Percentiles rank a stretch among this genome's conserved stretches.
phyloP scores from a whole-genome alignment of 2,113 vertebrate genomes.

The Callithrix jacchus region DNA sequence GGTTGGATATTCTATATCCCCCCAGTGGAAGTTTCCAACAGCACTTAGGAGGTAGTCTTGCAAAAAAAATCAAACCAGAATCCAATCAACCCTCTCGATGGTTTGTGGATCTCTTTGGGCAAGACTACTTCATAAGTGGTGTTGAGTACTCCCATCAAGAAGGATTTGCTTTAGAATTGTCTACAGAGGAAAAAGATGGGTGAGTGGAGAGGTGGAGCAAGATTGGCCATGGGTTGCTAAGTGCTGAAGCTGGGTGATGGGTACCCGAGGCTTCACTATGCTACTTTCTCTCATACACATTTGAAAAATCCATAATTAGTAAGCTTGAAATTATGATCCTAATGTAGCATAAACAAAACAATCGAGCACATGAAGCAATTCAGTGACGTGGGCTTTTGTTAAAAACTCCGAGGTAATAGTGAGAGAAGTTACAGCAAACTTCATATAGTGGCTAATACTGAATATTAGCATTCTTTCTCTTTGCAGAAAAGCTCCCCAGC shows the following conservation, averaged over 20 bases:
- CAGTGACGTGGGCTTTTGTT: neutral
- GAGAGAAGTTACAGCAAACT: neutral
- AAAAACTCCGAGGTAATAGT: neutral
- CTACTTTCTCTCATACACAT: neutral
- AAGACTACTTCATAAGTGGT: neutral
- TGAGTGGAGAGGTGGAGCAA: neutral
- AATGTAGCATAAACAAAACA: neutral
- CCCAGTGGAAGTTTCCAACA: neutral
- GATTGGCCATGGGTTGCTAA: neutral
- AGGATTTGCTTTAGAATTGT: neutral
- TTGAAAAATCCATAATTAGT: neutral
- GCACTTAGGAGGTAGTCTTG: neutral
- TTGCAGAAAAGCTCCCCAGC: neutral
- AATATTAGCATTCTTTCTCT: neutral
- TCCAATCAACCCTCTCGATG: no score
- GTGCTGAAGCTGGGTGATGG: neutral
- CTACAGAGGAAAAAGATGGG: neutral
- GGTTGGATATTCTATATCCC: neutral
- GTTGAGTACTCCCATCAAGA: neutral
- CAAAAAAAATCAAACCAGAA: neutral
- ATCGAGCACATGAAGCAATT: neutral
- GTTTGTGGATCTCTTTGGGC: neutral
- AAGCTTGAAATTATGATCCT: neutral
- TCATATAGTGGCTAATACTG: neutral
- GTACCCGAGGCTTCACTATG: neutral